A percentile compares a stretch with the other conserved stretches of the same genome.
Evolutionary conservation across 2,888 invertebrate genomes (phyloP).

Genomic region (Plebejus argus): DNA sequence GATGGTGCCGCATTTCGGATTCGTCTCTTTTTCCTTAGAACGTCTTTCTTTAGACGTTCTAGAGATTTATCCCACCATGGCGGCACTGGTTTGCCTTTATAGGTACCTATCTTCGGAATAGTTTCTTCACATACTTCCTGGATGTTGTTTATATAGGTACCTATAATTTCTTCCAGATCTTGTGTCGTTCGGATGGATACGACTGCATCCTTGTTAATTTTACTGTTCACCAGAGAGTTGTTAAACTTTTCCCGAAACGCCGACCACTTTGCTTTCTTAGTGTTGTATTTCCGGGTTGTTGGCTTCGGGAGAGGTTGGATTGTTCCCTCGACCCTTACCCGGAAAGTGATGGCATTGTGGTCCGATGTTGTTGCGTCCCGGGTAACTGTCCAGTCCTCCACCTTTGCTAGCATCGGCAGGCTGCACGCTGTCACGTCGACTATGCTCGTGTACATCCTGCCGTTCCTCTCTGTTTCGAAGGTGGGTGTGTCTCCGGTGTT

Average conservation of each 20-base stretch:
- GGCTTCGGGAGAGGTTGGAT: not conserved
- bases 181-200: not conserved
- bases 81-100: constrained; percentile 5
- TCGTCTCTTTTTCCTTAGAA: constrained; percentile 34
- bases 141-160: constrained; percentile 33
- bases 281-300: constrained; percentile 42
- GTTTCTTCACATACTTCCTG: constrained; percentile 31
- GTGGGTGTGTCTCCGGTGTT: too few species aligned
- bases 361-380: constrained; percentile 38
- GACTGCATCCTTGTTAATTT: constrained; percentile 29
- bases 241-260: not conserved
- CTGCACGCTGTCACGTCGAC: too few species aligned
- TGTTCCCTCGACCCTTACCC: constrained; percentile 26
- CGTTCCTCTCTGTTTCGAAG: constrained; percentile 42
- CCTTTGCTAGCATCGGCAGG: too few species aligned
- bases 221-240: not conserved
- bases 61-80: constrained; percentile 34
- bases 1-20: constrained; percentile 35
- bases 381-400: constrained; percentile 40
- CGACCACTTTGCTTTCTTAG: constrained; percentile 40
- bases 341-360: constrained; percentile 26
- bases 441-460: too few species aligned
- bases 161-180: constrained; percentile 8
- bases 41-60: constrained; percentile 15
- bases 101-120: constrained; percentile 28